Percentiles rank a stretch among this genome's conserved stretches.
Evolutionary conservation across 2,113 vertebrate genomes (phyloP).

Genomic region (Ranitomeya imitator): DNA sequence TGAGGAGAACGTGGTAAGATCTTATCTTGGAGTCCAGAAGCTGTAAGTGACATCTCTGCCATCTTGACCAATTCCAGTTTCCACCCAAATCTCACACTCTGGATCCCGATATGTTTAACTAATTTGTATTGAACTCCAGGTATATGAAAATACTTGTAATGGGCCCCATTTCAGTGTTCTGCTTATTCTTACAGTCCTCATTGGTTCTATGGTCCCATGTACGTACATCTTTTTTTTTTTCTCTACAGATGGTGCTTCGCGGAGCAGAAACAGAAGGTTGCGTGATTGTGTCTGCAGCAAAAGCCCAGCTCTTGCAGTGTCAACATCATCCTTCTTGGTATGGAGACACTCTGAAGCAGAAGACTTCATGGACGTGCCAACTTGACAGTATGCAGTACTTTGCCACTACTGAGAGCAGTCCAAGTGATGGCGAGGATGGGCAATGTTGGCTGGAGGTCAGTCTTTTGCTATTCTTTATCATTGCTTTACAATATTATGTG

Average conservation of each 20-base stretch:
- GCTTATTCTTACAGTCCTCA: background rate
- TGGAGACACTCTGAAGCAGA: constrained; percentile 92
- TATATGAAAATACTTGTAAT: too few relatives aligned
- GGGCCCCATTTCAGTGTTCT: background rate
- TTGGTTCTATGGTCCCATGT: background rate
- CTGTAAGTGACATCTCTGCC: too few relatives aligned
- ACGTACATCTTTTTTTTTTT: constrained; percentile 6
- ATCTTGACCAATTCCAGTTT: too few relatives aligned
- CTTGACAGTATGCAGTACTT: constrained; percentile 99
- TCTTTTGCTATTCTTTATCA: accelerated
- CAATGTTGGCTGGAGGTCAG: constrained; percentile 95
- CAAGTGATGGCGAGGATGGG: constrained; percentile 85
- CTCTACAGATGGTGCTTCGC: constrained; percentile 88
- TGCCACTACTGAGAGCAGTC: constrained; percentile 91
- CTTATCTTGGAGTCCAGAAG: too few relatives aligned
- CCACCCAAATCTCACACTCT: too few relatives aligned
- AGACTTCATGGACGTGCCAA: constrained; percentile 95
- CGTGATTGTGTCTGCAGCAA: constrained; percentile 92
- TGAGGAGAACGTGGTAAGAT: too few relatives aligned
- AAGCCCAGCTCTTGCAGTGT: constrained; percentile 94
- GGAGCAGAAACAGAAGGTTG: constrained; percentile 95
- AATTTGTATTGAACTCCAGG: too few relatives aligned
- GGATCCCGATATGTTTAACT: too few relatives aligned
- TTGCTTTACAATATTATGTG: background rate
- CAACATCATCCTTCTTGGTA: constrained; percentile 97